A percentile compares a stretch with the other conserved stretches of the same genome.
phyloP scores from a whole-genome alignment of 2,888 invertebrate species.

The Cheilosia urbana region DNA sequence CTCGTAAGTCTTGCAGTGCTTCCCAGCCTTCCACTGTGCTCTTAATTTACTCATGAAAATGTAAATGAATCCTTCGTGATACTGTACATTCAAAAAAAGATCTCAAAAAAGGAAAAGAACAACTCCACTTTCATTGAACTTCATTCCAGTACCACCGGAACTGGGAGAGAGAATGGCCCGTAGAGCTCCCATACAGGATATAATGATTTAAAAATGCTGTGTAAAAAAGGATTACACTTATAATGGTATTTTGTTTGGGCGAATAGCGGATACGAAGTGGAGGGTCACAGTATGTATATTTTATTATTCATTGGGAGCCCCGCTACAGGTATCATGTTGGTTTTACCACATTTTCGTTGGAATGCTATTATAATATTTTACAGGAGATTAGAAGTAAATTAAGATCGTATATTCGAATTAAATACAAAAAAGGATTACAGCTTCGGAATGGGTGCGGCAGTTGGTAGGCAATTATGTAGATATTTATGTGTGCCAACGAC shows the following conservation, averaged over 20 bases:
- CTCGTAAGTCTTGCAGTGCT: conserved; percentile 14
- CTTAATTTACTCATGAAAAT: conserved; percentile 46
- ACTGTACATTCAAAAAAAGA: conserved; percentile 7
- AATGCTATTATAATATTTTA: conserved; percentile 66
- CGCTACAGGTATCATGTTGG: conserved; percentile 9
- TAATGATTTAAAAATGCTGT: conserved; percentile 59
- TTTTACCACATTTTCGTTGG: conserved; percentile 37
- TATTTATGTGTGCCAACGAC: conserved; percentile 4
- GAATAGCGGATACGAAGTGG: conserved; percentile 38
- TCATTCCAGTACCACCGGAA: conserved; percentile 33
- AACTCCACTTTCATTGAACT: conserved; percentile 58
- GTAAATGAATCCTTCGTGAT: conserved; percentile 54
- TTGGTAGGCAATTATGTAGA: conserved; percentile 27
- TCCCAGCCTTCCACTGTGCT: background rate
- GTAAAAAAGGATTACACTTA: conserved; percentile 62
- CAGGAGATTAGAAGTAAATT: conserved; percentile 65
- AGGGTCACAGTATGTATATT: conserved; percentile 7
- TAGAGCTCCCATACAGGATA: conserved; percentile 40
- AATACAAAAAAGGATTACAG: conserved; percentile 56
- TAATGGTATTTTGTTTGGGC: conserved; percentile 62
- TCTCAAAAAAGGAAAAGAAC: conserved; percentile 23
- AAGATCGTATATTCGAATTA: conserved; percentile 63
- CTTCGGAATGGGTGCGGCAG: conserved; percentile 4
- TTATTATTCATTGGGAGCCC: conserved; percentile 22
- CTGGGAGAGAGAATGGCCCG: background rate